These are phyloP conservation scores for Axis porcinus DNA, from an alignment of 2,113 vertebrate genomes.

Conservation along the genomic window DNA sequence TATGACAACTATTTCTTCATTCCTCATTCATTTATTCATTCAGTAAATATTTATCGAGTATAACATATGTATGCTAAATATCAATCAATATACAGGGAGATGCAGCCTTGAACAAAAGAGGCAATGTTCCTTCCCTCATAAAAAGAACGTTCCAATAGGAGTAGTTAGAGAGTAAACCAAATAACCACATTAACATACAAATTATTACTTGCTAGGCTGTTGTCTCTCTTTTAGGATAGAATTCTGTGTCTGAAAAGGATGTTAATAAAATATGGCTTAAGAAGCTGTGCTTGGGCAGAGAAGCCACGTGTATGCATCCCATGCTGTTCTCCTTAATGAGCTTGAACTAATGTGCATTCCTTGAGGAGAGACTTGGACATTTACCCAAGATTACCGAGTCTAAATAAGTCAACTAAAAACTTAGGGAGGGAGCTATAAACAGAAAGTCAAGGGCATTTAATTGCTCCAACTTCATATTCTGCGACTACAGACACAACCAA, in stretches of 20 bases:
- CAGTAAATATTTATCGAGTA: neutral
- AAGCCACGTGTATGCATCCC: neutral
- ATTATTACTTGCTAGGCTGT: neutral
- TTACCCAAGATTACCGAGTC: neutral
- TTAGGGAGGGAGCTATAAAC: neutral
- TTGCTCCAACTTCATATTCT: neutral
- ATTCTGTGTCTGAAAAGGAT: constrained; percentile 30
- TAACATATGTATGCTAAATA: neutral
- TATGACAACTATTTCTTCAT: constrained; percentile 26
- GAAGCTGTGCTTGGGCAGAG: neutral
- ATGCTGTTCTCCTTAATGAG: neutral
- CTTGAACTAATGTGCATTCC: neutral
- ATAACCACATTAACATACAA: neutral
- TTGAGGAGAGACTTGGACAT: neutral
- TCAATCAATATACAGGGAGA: neutral
- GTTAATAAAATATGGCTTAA: constrained; percentile 19
- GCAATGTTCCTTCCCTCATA: neutral
- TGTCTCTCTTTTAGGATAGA: neutral
- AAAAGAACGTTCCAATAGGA: neutral
- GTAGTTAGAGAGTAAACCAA: constrained; percentile 10
- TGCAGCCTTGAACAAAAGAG: neutral
- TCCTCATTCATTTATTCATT: constrained; percentile 3
- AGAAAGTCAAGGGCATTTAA: neutral
- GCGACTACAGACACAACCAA: neutral
- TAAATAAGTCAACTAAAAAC: constrained; percentile 31